Base-by-base conservation (phyloP, 1,140 invertebrate species). In the Periplaneta americana region DNA sequence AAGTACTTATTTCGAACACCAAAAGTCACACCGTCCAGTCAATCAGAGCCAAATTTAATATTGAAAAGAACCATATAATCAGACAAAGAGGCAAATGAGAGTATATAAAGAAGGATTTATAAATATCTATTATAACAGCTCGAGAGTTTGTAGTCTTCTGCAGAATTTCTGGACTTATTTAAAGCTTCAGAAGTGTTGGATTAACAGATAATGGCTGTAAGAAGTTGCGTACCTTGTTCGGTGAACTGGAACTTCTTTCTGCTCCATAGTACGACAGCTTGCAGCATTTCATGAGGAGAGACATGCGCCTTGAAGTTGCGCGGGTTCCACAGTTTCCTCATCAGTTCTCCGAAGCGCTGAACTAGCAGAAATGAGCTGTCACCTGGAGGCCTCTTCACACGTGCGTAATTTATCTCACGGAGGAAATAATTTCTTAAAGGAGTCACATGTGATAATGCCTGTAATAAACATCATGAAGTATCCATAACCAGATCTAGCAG, bases 281-380 rank as follows among this genome's bases (percentile, higher is more conserved):
- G 99, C 18, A 99, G 89, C 98, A 99, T 99, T 91, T 99, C 99
- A 88, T 99, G 99, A 0, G 99, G 99, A 79, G 98, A 99, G 2
- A 99, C 99, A 87, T 99, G 99, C 8, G 98, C 96, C 90, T 99
- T 99, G 86, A 99, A 99, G 87, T 99, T 99, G 81, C 97, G 90
- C 0, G 98, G 98, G 89, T 99, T 99, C 99, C 99, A 99, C 83
- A 99, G 90, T 89, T 99, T 99, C 8, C 99, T 89, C 88, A 99
- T 93, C 11, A 99, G 89, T 88, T 99, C 99, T 4, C 98, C 99
- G 90, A 99, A 99, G 79, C 99, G 91, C 87, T 99, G 97, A 0
- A 98, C 97, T 33, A 99, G 87, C n/a, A 98, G 90, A 86, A 96
- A 97, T 22, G 93, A 92, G 10, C 95, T 97, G 87, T 98, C 96